Base-by-base conservation (phyloP, 2,797 vertebrate genomes). In the Sebastiscus tertius region DNA sequence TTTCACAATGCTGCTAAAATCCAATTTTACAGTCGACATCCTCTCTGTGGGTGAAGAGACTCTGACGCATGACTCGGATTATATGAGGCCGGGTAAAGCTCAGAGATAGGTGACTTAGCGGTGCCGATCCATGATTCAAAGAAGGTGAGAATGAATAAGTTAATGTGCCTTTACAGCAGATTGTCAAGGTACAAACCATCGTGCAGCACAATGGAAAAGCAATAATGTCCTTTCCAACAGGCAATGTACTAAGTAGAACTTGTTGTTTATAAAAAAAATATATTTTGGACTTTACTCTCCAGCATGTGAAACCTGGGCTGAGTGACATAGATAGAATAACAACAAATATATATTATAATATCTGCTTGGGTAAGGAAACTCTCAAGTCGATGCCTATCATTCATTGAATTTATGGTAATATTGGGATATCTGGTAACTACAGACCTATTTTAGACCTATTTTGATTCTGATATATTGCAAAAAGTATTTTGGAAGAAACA, bases 1-100 rank as follows among this genome's bases (percentile, higher is more conserved):
- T 94, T 87, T 79, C 85, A 64, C 68, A 42, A 39, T 6, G 20
- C 29, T 29, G 74, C 72, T 64, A 58, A 87, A 86, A 90, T 72
- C 55, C 52, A 71, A 85, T 78, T 84, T 70, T 33, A 62, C 49
- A 81, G 39, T 71, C 22, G 13, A 67, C 65, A 46, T 52, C 14
- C n/a, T 10, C 11, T 4, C 46, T 18, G n/a, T 11, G 60, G 56
- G 46, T 34, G 33, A 4, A 18, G 60, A 31, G 36, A 6, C 49
- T 79, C 66, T 86, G 78, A 89, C 63, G 34, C 84, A 85, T n/a
- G 49, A 65, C 55, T 58, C 2, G 4, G 69, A 65, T 80, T 68
- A 77, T 69, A 26, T 4, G 42, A 72, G 70, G 63, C 27, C 10
- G 54, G 75, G 52, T 64, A 75, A 60, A 81, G 75, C 59, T 74